Evolutionary conservation across 2,888 invertebrate species (phyloP), one percentile per base, ranked within the genome.

Genomic region (Syrista parreyssii): DNA sequence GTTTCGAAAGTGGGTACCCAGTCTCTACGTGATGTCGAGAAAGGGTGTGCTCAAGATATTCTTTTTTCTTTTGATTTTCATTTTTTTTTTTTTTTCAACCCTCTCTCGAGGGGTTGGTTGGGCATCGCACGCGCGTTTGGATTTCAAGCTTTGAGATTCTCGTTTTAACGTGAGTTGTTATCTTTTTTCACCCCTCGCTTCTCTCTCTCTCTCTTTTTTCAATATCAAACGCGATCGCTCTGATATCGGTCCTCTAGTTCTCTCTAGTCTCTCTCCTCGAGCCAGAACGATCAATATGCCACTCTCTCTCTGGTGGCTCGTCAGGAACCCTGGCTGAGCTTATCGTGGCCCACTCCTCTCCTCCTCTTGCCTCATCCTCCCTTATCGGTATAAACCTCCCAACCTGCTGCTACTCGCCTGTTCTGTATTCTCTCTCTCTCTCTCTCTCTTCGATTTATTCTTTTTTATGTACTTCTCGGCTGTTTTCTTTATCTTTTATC

Each of bases 401-500:
- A 55, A 55, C 23, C 23, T 55, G 23, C 55, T 55, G 55, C 55
- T 55, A 55, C 9, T 9, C 55, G 55, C 55, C 55, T 23, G 23
- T 55, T 40, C 40, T 23, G 15, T 40, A 23, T 40, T 55, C 55
- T 40, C 40, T 15, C 33, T n/a, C 40, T 31, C 31, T 11, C n/a
- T 71, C 23, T 30, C 15, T 11, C 31, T 75, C 55, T 23, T 72
- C 31, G 31, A 30, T n/a, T 40, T 69, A 15, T 75, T 15, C 15
- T 34, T 40, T 68, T 34, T 12, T 69, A 69, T 33, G 12, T 33
- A 34, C 68, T 4, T 35, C 15, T 2, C 1, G 23, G 55, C 23
- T 55, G 9, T 55, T 55, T 68, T 36, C 36, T 68, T 75, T 72
- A 75, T 74, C 32, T 31, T 68, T 73, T 74, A 68, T 68, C 72